phyloP scores from a whole-genome alignment of 1,140 invertebrate species.

The Meloidogyne exigua region DNA sequence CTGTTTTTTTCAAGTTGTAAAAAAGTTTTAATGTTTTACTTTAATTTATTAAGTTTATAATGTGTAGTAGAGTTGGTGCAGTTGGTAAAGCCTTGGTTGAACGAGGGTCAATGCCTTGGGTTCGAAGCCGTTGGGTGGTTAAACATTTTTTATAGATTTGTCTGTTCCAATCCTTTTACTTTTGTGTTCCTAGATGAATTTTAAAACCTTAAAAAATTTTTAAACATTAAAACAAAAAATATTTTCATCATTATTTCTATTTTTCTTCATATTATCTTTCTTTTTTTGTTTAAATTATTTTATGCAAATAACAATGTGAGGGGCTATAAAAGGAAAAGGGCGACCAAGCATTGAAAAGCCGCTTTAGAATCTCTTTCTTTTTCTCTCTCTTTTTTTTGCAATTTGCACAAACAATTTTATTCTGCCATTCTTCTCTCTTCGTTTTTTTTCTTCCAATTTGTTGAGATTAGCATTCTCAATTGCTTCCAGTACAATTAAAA shows the following conservation, averaged over 20 bases:
- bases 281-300: constrained; percentile 8
- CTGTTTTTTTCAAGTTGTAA: no score
- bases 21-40: no score
- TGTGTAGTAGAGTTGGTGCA: no score
- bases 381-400: background rate
- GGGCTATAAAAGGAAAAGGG: background rate
- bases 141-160: no score
- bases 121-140: no score
- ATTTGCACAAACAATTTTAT: background rate
- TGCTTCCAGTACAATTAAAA: background rate
- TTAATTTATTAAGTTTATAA: no score
- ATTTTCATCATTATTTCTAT: background rate
- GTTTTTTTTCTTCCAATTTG: background rate
- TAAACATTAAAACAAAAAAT: background rate
- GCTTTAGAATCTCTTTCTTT: background rate
- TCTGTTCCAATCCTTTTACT: no score
- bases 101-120: no score
- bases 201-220: no score
- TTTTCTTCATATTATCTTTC: constrained; percentile 11
- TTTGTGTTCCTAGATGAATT: no score
- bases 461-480: constrained; percentile 2
- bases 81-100: no score
- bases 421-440: background rate
- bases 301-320: background rate
- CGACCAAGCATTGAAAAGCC: constrained; percentile 4